Base-by-base conservation (phyloP, 2,797 vertebrate species). In the Ispidina lecontei region DNA sequence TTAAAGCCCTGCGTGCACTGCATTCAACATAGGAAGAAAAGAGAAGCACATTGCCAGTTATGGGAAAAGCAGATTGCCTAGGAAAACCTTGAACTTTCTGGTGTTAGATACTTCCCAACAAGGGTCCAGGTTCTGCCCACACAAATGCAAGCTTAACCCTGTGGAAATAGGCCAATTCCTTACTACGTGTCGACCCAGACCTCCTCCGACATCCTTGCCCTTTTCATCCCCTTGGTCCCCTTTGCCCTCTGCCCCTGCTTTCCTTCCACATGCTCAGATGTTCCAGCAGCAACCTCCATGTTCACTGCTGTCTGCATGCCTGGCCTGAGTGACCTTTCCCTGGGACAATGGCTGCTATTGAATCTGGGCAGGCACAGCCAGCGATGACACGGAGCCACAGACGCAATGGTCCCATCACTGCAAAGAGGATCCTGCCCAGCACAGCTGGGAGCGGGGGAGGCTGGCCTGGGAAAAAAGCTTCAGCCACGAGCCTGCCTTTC, bases 321-420 rank as follows among this genome's bases (percentile, higher is more conserved):
- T 93, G 92, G 85, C 82, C 84, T 12, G 77, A 83, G 74, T 96
- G 97, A 96, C 97, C 96, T 97, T 97, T 97, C 65, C 74, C 12
- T 0, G 2, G 95, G 89, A 97, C 97, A 97, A 97, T 94, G 91
- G 84, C 85, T 55, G 71, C 95, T 67, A 97, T 97, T 97, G 94
- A 97, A 73, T 63, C 51, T 0, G 3, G 6, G 69, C 72, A 39
- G 90, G 93, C 94, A 33, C 0, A 51, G 87, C 67, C 20, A 7
- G 69, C 21, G 11, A 44, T 83, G 94, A 93, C 92, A 92, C 7
- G 43, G 87, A 93, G 95, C 46, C 59, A 28, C 76, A 89, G 94
- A 89, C 67, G 28, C 85, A 52, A 26, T 1, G 14, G 44, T 87
- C 74, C 88, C 67, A 17, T 81, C 2, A 5, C 23, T 15, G 87